Evolutionary conservation across 2,113 vertebrate species (phyloP), one percentile per base, ranked within the genome.

Genomic region (Phaethon lepturus): DNA sequence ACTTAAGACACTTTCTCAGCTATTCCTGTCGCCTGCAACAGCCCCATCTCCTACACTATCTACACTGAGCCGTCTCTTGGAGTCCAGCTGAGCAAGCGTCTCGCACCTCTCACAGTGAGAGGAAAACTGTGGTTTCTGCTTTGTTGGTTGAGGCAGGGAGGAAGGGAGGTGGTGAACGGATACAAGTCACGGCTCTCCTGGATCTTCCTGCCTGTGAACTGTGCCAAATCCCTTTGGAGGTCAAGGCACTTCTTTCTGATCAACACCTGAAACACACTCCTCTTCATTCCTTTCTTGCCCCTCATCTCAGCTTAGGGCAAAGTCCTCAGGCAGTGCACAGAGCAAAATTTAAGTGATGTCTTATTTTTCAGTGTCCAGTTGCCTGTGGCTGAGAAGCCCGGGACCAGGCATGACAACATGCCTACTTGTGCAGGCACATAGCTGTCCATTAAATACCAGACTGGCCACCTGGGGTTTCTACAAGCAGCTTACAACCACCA

Each of bases 371-470:
- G 35, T 29, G 50, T 49, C 71, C 29, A 35, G 15, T 22, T 68
- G 29, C 15, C 35, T 47, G 4, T 31, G 52, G 47, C 64, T 63
- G 69, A 66, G 73, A 85, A n/a, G 29, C 5, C 50, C 81, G 74
- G 69, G 53, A 42, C 15, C 25, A 83, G 25, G n/a, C 23, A 47
- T 0, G 0, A 72, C 2, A 4, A 47, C 24, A 10, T 11, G 68
- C 4, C 29, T 44, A 26, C 82, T 49, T 35, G 10, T 15, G 11
- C 38, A 55, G 60, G 8, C 33, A 81, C 42, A 14, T 0, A 74
- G 35, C 45, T 73, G 50, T 53, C 16, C 50, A 44, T 24, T 56
- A 68, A 68, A 68, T 24, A 55, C 16, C 53, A 76, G 35, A 33
- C 20, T 53, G 63, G 53, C 23, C 49, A 38, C 40, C 2, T 5